Conservation (phyloP, 2,888 invertebrate species). For the Eugnorisma glareosa region DNA sequence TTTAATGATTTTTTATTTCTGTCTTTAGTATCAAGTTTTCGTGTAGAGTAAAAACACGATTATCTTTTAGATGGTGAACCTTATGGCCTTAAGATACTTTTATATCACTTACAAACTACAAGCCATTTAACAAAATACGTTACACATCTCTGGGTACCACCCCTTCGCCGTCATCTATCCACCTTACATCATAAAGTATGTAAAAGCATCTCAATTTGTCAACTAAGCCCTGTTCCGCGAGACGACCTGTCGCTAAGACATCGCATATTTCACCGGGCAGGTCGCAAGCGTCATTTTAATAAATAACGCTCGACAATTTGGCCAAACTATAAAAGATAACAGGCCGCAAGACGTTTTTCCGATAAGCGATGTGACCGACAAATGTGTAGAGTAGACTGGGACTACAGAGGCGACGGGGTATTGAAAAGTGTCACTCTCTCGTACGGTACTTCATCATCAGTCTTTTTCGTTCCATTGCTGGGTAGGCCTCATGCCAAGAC, state of each 20-base stretch:
- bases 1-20: neutral
- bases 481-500: neutral
- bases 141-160: neutral
- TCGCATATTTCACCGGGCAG: slow-evolving; percentile 50
- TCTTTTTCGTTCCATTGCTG: neutral
- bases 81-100: neutral
- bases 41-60: neutral
- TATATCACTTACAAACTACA: neutral
- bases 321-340: slow-evolving; percentile 76
- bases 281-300: slow-evolving; percentile 74
- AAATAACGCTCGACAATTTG: slow-evolving; percentile 80
- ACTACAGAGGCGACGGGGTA: slow-evolving; percentile 24
- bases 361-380: slow-evolving; percentile 74
- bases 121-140: neutral
- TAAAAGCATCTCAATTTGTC: slow-evolving; percentile 48
- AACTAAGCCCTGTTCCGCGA: slow-evolving; percentile 21
- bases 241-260: slow-evolving; percentile 52
- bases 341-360: slow-evolving; percentile 75
- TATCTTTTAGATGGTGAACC: neutral
- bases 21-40: neutral
- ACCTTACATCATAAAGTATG: slow-evolving; percentile 24
- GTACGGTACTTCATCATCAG: neutral
- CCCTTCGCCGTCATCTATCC: neutral
- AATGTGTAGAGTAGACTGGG: slow-evolving; percentile 62
- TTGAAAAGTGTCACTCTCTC: neutral